phyloP scores from a whole-genome alignment of 2,797 vertebrate species.

The Pantherophis alleghaniensis region DNA sequence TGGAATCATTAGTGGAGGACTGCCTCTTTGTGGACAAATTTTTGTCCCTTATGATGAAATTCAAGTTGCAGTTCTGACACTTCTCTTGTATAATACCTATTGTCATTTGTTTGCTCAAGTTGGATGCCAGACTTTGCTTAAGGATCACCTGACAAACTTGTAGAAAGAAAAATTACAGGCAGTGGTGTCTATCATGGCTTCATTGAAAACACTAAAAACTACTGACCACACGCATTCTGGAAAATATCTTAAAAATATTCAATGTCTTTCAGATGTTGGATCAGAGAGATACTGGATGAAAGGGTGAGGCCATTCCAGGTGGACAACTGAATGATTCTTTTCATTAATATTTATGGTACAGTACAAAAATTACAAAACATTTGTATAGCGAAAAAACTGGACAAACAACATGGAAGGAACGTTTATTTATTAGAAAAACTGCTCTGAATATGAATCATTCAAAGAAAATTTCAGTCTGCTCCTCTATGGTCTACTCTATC shows the following conservation, averaged over 20 bases:
- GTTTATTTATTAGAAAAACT: not conserved
- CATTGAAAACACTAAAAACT: not conserved
- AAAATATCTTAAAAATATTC: not conserved
- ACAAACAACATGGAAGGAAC: slow-evolving; percentile 11
- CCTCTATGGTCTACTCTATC: slow-evolving; percentile 37
- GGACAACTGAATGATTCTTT: not conserved
- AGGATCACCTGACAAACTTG: not conserved
- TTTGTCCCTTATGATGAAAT: not conserved
- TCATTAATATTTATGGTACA: slow-evolving; percentile 13
- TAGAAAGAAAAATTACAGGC: not conserved
- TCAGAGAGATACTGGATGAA: not conserved
- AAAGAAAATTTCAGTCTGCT: slow-evolving; percentile 18
- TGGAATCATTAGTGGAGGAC: not conserved
- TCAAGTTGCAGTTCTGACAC: not conserved
- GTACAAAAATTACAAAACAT: slow-evolving; percentile 13
- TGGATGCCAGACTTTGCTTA: not conserved
- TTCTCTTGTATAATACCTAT: not conserved
- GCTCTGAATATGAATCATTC: not conserved
- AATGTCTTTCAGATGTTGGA: not conserved
- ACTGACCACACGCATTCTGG: not conserved
- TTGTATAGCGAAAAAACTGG: not conserved
- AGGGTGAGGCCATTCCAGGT: not conserved
- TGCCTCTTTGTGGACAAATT: not conserved
- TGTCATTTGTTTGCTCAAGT: not conserved
- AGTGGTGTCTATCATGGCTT: not conserved